phyloP scores from a whole-genome alignment of 2,113 vertebrate genomes.

The Origma solitaria region DNA sequence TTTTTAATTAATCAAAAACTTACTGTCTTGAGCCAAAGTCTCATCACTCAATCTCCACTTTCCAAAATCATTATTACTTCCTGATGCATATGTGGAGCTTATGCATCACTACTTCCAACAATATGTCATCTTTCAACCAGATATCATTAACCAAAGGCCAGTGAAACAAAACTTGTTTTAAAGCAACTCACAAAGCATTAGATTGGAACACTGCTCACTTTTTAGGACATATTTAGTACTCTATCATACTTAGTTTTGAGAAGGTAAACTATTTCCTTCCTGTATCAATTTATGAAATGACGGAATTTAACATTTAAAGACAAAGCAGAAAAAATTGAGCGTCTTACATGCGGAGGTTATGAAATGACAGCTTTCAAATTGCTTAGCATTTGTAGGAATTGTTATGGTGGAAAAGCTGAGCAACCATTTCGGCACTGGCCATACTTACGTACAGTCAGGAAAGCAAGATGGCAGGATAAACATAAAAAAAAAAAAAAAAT shows the following conservation, averaged over 20 bases:
- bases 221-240: neutral
- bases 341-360: rapidly evolving
- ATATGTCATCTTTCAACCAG: neutral
- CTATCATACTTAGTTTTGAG: neutral
- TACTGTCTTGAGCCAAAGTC: neutral
- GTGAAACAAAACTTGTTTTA: neutral
- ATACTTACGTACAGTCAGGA: rapidly evolving
- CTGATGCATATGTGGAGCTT: neutral
- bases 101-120: neutral
- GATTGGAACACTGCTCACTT: neutral
- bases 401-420: neutral
- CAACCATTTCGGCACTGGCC: neutral
- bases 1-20: constrained; percentile 11
- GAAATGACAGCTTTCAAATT: neutral
- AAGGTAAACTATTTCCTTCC: neutral
- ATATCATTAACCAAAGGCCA: neutral
- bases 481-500: neutral
- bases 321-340: neutral
- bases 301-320: neutral
- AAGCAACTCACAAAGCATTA: neutral
- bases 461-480: neutral
- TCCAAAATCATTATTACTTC: neutral
- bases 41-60: neutral
- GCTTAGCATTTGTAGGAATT: neutral
- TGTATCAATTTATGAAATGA: neutral